Base-by-base conservation (phyloP, 2,888 invertebrate genomes). In the Latheticus oryzae region DNA sequence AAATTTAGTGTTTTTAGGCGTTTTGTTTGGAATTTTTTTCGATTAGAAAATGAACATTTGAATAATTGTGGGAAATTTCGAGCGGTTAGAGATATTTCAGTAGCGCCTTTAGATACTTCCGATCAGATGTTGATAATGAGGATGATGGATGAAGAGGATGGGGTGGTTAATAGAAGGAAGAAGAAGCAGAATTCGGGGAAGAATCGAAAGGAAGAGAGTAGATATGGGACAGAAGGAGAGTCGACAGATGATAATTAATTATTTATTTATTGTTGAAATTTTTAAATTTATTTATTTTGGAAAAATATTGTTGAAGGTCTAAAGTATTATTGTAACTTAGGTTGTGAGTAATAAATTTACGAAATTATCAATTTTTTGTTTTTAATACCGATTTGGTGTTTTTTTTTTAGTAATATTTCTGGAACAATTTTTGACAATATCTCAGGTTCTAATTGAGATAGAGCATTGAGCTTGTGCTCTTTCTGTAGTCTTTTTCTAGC, bases 1-100 rank as follows among this genome's bases (percentile, higher is more conserved):
- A n/a, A n/a, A n/a, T n/a, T n/a, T n/a, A n/a, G n/a, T n/a, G n/a
- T 59, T 73, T 73, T 7, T 76, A 91, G 93, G 73, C 87, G 98
- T 50, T 99, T 98, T 80, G 88, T 99, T 35, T 99, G 99, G 99
- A 99, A 99, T 81, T 99, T 95, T 81, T 97, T 99, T 83, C 97
- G 99, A 0, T 79, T 99, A 72, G 99, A 99, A 82, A 99, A 99
- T 82, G 99, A 99, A 76, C 99, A 99, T 78, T 82, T 99, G 26
- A 99, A 99, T 82, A 99, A 99, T 81, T 98, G 98, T 81, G 99
- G 99, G 78, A 92, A 93, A 81, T 99, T 99, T 84, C 84, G 99
- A 72, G 99, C 99, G 4, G 98, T 99, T 0, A 82, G 99, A 2
- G 99, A 99, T 79, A 99, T 99, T 62, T 95, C 94, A 0, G 94